Conservation (phyloP, 2,888 invertebrate species). For the Ochlodes sylvanus region DNA sequence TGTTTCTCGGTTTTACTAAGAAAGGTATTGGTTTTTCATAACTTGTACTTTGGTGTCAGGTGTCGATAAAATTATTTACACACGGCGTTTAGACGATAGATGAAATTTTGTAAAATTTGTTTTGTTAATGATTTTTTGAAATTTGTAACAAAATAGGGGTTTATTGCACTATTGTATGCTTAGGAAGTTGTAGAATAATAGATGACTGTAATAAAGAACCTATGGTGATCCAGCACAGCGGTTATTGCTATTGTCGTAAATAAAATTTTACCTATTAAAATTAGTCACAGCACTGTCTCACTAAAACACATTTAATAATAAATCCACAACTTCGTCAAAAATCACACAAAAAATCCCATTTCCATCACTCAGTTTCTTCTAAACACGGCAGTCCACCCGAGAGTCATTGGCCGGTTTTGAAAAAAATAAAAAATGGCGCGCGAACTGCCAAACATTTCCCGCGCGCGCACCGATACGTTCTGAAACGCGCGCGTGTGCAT, state of each 20-base stretch:
- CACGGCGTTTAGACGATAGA: not conserved
- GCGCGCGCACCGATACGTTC: slow-evolving; percentile 60
- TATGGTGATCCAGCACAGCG: not conserved
- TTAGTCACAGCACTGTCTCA: slow-evolving; percentile 34
- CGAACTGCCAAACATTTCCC: slow-evolving; percentile 66
- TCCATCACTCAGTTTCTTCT: slow-evolving; percentile 34
- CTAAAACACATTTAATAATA: slow-evolving; percentile 35
- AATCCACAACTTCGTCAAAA: slow-evolving; percentile 31
- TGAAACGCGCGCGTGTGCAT: slow-evolving; percentile 63
- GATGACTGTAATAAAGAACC: not conserved
- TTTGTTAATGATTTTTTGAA: no score
- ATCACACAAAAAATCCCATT: slow-evolving; percentile 42
- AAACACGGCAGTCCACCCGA: slow-evolving; percentile 7
- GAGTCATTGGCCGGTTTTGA: slow-evolving; percentile 43
- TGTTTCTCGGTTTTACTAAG: slow-evolving; percentile 10
- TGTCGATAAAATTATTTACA: slow-evolving; percentile 18
- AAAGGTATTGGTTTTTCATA: slow-evolving; percentile 1
- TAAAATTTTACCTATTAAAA: slow-evolving; percentile 6
- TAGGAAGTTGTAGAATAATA: not conserved
- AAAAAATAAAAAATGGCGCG: slow-evolving; percentile 56
- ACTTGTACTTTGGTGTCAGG: slow-evolving; percentile 8
- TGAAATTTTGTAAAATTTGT: not conserved
- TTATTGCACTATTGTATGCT: not conserved
- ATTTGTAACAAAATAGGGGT: no score
- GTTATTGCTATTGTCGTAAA: slow-evolving; percentile 1